Conservation (phyloP, 2,888 invertebrate species). For the Ptychoptera contaminata region DNA sequence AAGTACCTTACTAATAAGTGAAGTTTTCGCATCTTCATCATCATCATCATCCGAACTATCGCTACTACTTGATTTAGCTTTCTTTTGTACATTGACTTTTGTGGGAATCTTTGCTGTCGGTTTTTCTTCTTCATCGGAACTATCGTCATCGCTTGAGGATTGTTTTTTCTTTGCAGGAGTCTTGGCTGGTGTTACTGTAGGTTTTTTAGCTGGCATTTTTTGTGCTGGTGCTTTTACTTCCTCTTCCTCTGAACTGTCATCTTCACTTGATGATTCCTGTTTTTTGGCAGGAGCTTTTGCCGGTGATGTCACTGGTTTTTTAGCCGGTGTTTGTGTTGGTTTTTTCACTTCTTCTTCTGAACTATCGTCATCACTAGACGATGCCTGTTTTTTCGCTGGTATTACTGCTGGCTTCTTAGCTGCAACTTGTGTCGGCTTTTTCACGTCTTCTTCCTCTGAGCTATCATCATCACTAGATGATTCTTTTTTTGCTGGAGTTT, state of each 20-base stretch:
- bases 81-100: conserved; percentile 13
- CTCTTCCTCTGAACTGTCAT: conserved; percentile 25
- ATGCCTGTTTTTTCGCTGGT: conserved; percentile 21
- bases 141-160: conserved; percentile 23
- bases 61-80: conserved; percentile 22
- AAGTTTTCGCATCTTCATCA: conserved; percentile 19
- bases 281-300: conserved; percentile 12
- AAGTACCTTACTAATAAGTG: conserved; percentile 4
- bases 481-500: conserved; percentile 14
- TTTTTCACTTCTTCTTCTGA: conserved; percentile 10
- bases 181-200: conserved; percentile 15
- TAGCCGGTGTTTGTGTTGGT: conserved; percentile 14
- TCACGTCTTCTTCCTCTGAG: conserved; percentile 3
- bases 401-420: conserved; percentile 16
- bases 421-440: conserved; percentile 4
- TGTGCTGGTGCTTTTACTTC: conserved; percentile 14
- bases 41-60: conserved; percentile 18
- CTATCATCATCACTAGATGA: conserved; percentile 13
- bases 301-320: conserved; percentile 13
- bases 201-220: conserved; percentile 12
- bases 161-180: conserved; percentile 17
- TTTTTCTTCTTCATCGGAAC: conserved; percentile 24
- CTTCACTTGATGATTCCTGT: conserved; percentile 22
- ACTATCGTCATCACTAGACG: conserved; percentile 23
- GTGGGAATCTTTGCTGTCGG: conserved; percentile 14